Percentiles rank a stretch among this genome's conserved stretches.
These are phyloP conservation scores for Hexactinellida sp. DNA, from an alignment of 37 sponge, comb jelly and placozoan species.

Conservation along the genomic window DNA sequence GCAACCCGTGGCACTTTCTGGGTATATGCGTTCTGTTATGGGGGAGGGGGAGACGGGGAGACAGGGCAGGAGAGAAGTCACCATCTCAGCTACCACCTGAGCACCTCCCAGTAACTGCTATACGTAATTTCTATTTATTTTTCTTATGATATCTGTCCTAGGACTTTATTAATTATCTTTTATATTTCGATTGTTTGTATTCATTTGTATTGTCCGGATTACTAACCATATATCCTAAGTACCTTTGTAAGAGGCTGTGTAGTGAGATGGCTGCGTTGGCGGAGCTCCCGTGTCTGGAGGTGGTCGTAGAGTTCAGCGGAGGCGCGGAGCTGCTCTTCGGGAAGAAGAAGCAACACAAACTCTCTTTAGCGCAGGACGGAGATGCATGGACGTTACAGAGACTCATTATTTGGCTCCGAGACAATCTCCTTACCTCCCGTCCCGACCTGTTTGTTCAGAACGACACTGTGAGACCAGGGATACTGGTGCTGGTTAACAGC, in stretches of 20 bases:
- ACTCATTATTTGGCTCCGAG: slow-evolving; percentile 71
- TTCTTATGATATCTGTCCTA: not conserved
- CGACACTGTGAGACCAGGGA: slow-evolving; percentile 84
- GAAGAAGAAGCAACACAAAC: slow-evolving; percentile 55
- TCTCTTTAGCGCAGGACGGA: slow-evolving; percentile 39
- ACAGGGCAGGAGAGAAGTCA: not conserved
- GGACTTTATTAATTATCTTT: not conserved
- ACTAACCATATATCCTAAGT: too few relatives aligned
- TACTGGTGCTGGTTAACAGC: slow-evolving; percentile 87
- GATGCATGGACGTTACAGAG: slow-evolving; percentile 50
- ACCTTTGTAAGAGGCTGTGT: not conserved
- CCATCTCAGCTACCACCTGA: not conserved
- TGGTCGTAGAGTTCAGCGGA: slow-evolving; percentile 75
- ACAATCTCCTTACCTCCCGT: slow-evolving; percentile 75
- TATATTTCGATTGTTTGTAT: not conserved
- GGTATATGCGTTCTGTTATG: not conserved
- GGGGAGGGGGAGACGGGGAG: not conserved
- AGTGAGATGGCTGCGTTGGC: not conserved
- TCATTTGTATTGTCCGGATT: not conserved
- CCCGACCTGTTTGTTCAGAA: slow-evolving; percentile 86
- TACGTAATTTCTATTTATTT: too few relatives aligned
- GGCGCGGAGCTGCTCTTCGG: slow-evolving; percentile 93
- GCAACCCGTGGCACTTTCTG: not conserved
- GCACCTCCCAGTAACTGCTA: not conserved
- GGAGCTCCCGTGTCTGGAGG: slow-evolving; percentile 19